phyloP scores from a whole-genome alignment of 2,888 invertebrate species.

The Heteromurus nitidus region DNA sequence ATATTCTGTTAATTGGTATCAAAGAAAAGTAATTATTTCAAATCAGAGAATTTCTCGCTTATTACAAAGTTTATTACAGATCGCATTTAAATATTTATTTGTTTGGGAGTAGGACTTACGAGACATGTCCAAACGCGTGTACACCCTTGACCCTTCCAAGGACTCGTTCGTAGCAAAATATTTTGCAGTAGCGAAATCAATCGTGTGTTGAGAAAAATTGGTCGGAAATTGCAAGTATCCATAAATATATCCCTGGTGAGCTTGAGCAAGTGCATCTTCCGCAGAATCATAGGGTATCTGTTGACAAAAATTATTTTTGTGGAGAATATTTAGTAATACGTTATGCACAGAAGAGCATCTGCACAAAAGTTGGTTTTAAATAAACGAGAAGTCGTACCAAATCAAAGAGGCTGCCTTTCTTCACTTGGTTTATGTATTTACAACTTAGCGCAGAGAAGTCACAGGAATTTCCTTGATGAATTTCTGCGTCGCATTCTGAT shows the following conservation, averaged over 20 bases:
- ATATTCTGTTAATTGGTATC: slow-evolving; percentile 25
- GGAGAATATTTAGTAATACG: neutral
- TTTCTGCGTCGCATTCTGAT: slow-evolving; percentile 7
- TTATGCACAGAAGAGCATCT: neutral
- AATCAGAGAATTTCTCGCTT: neutral
- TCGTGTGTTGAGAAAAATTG: slow-evolving; percentile 4
- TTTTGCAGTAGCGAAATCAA: slow-evolving; percentile 9
- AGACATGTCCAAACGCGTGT: neutral
- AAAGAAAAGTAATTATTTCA: too few species aligned
- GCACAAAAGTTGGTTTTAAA: neutral
- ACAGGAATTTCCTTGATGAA: slow-evolving; percentile 17
- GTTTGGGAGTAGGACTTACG: slow-evolving; percentile 4
- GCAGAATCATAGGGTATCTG: slow-evolving; percentile 32
- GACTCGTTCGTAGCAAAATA: slow-evolving; percentile 27
- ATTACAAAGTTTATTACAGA: neutral
- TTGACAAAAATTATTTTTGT: slow-evolving; percentile 17
- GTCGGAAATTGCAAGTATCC: slow-evolving; percentile 32
- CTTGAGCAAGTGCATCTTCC: slow-evolving; percentile 42
- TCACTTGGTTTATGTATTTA: slow-evolving; percentile 41
- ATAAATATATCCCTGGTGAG: slow-evolving; percentile 57
- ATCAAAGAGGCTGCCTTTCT: neutral
- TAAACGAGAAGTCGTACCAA: neutral
- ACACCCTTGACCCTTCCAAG: slow-evolving; percentile 20
- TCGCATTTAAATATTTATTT: neutral
- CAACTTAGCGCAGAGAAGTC: slow-evolving; percentile 54